Evolutionary conservation across 2,113 vertebrate genomes (phyloP).

Genomic region (Patagioenas fasciata): DNA sequence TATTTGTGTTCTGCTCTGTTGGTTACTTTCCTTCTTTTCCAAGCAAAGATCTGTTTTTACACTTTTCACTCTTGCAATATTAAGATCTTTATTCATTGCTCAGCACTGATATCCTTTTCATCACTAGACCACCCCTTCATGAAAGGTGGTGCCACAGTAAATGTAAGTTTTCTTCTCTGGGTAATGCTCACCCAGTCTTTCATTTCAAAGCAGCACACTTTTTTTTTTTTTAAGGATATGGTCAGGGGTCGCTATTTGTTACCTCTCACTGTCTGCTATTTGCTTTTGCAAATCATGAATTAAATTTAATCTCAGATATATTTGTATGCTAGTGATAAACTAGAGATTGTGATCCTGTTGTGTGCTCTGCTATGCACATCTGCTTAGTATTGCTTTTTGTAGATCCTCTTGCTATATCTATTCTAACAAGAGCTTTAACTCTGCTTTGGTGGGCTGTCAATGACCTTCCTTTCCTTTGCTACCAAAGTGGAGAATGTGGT

Average conservation of each 20-base stretch:
- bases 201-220: background rate
- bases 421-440: background rate
- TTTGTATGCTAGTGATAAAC: background rate
- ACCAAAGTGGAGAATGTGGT: background rate
- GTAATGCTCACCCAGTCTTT: background rate
- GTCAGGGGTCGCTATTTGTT: background rate
- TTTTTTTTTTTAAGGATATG: background rate
- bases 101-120: background rate
- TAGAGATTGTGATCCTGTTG: background rate
- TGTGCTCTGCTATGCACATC: background rate
- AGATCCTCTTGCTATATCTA: background rate
- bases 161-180: background rate
- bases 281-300: background rate
- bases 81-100: background rate
- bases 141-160: background rate
- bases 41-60: background rate
- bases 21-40: background rate
- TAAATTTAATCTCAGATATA: background rate
- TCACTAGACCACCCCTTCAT: background rate
- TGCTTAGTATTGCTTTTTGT: background rate
- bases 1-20: background rate
- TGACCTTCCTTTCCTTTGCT: background rate
- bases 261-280: background rate
- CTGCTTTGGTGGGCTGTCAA: background rate
- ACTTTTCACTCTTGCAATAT: background rate